Conservation (phyloP, 2,113 vertebrate genomes). For the Amia ocellicauda region DNA sequence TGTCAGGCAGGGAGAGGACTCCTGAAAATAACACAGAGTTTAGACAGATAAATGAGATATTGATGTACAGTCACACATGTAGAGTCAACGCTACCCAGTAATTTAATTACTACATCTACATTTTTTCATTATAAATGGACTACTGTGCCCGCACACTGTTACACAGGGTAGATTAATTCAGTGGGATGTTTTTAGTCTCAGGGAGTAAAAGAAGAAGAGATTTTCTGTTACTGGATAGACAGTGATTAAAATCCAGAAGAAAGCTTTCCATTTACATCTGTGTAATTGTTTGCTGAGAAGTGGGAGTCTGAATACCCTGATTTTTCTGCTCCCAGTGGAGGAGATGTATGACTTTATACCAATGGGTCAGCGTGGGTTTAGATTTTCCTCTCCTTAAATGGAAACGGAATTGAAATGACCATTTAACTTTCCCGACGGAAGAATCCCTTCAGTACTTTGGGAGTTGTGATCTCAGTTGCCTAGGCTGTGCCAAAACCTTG, state of each 20-base stretch:
- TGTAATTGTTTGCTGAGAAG: not conserved
- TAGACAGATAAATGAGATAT: not conserved
- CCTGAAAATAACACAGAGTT: slow-evolving; percentile 63
- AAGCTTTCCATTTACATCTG: not conserved
- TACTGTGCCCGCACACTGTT: no score
- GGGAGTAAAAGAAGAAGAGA: not conserved
- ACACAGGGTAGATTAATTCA: no score
- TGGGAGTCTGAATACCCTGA: not conserved
- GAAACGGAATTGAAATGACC: not conserved
- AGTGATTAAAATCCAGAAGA: not conserved
- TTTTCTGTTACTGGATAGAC: not conserved
- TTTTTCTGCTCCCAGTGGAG: not conserved
- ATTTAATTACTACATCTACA: no score
- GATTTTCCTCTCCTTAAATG: not conserved
- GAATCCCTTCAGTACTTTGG: not conserved
- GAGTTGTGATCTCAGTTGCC: not conserved
- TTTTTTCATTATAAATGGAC: no score
- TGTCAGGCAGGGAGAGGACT: slow-evolving; percentile 90
- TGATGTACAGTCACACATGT: no score
- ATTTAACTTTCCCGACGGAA: not conserved
- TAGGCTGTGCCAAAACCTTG: no score
- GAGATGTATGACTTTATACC: not conserved
- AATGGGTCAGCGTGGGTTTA: not conserved
- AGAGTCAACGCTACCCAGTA: no score
- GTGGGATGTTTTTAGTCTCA: no score